Evolutionary conservation across 2,888 invertebrate genomes (phyloP).

Genomic region (Melanostoma mellinum): DNA sequence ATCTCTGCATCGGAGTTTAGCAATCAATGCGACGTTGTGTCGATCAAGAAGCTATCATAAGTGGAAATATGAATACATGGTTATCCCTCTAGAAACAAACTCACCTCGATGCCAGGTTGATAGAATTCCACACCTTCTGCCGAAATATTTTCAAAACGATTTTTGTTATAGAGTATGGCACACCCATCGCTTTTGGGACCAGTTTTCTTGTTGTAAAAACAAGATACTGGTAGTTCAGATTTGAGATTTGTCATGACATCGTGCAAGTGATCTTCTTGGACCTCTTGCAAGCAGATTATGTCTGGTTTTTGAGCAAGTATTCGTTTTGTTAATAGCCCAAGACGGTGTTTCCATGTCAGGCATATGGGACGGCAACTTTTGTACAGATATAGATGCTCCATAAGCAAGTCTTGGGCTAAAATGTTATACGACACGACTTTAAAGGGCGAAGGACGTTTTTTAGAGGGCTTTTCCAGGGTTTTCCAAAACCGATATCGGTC

Average conservation of each 20-base stretch:
- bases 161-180: conserved; percentile 90
- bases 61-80: neutral
- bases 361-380: conserved; percentile 82
- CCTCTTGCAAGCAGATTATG: conserved; percentile 89
- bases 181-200: conserved; percentile 93
- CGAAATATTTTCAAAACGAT: conserved; percentile 86
- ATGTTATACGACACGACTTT: conserved; percentile 94
- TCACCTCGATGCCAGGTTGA: conserved; percentile 79
- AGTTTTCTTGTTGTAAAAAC: conserved; percentile 92
- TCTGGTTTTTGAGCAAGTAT: conserved; percentile 83
- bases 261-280: conserved; percentile 89
- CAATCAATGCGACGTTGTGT: conserved; percentile 93
- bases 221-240: conserved; percentile 85
- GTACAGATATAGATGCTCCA: conserved; percentile 89
- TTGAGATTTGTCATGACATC: conserved; percentile 72
- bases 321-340: conserved; percentile 82
- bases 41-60: conserved; percentile 86
- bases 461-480: neutral
- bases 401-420: conserved; percentile 91
- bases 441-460: conserved; percentile 80
- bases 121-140: conserved; percentile 88
- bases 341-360: conserved; percentile 88
- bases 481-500: conserved; percentile 25
- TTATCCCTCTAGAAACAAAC: neutral
- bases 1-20: conserved; percentile 86